Base-by-base conservation (phyloP, 2,888 invertebrate species). In the Orchesellides sinensis region DNA sequence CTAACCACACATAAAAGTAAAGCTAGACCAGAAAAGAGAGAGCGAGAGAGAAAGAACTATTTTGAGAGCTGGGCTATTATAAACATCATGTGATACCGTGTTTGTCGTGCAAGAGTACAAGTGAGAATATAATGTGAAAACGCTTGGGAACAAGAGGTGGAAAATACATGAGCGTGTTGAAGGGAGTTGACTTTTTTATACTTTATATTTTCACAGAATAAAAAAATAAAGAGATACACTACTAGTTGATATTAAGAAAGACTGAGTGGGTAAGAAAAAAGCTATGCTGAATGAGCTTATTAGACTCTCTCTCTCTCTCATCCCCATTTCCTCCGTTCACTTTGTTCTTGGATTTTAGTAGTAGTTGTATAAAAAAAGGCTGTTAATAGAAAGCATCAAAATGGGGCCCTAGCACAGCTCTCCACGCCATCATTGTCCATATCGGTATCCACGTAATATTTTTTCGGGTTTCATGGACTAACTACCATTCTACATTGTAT, bases 121-220 rank as follows among this genome's bases (percentile, higher is more conserved):
- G 63, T 70, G 72, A 83, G 73, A 66, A 83, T 78, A 83, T 78
- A 83, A 78, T 83, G 79, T 52, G 79, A 70, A 79, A 70, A 65
- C 49, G 61, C 70, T 70, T 70, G 49, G 61, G 49, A 78, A 25
- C 40, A 69, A 29, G 65, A 63, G 79, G 70, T 70, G 59, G 73
- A 73, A 66, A 80, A 80, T 56, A 59, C 47, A 72, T 80, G 73
- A 68, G 72, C 47, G 27, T 25, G 59, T 21, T 80, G 66, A 72
- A 35, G 23, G 23, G 32, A 49, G 59, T 73, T 66, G 73, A 73
- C 66, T 68, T 72, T 70, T 72, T 70, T 69, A 47, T 54, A 47
- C 56, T 52, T 59, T 45, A n/a, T 40, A 21, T 40, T 56, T 56
- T 35, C 59, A 72, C 27, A 19, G 59, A 59, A 72, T 56, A 45